Conservation (phyloP, 2,113 vertebrate species). For the Lamprologus tigripictilis region DNA sequence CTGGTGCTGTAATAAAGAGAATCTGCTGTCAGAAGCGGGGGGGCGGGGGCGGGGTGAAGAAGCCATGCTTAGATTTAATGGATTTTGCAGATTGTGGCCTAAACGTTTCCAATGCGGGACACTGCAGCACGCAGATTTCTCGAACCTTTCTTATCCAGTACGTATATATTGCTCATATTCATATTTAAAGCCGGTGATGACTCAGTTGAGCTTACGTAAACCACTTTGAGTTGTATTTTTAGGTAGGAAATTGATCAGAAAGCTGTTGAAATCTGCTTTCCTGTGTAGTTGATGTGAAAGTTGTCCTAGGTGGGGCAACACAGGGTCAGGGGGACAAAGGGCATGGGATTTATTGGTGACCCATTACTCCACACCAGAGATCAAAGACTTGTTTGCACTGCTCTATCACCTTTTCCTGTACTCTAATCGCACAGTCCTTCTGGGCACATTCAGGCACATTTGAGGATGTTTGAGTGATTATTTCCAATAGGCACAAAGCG, state of each 20-base stretch:
- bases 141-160: neutral
- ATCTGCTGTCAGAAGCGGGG: slow-evolving; percentile 14
- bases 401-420: slow-evolving; percentile 18
- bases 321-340: slow-evolving; percentile 52
- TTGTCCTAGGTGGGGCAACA: neutral
- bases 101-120: slow-evolving; percentile 21
- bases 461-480: slow-evolving; percentile 11
- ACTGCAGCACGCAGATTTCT: neutral
- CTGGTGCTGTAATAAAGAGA: slow-evolving; percentile 56
- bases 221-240: neutral
- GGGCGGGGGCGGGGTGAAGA: neutral
- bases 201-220: neutral
- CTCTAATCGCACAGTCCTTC: neutral
- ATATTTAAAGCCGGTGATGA: neutral
- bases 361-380: slow-evolving; percentile 30
- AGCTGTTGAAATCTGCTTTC: neutral
- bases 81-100: slow-evolving; percentile 53
- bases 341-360: slow-evolving; percentile 44
- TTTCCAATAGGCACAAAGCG: slow-evolving; percentile 22
- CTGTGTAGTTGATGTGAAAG: neutral
- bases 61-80: slow-evolving; percentile 52
- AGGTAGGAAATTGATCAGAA: neutral
- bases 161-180: neutral
- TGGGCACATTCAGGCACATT: neutral
- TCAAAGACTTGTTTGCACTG: slow-evolving; percentile 51